Conservation (phyloP, 2,797 vertebrate species). For the Myripristis jacobus region DNA sequence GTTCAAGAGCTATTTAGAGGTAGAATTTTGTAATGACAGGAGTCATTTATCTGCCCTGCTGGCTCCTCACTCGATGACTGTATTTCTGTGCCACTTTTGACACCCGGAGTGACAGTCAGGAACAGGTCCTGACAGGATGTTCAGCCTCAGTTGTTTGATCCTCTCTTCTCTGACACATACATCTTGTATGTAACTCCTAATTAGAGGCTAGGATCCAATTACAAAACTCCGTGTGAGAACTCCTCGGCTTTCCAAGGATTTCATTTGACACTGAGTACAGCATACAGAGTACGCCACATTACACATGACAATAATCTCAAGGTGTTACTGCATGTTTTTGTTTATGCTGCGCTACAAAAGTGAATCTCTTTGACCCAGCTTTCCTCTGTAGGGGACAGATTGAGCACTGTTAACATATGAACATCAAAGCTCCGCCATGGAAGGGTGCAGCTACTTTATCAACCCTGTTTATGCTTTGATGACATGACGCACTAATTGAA, state of each 20-base stretch:
- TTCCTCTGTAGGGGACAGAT: slow-evolving; percentile 18
- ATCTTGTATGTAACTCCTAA: slow-evolving; percentile 7
- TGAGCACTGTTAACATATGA: slow-evolving; percentile 21
- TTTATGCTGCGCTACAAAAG: not conserved
- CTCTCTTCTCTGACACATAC: slow-evolving; percentile 15
- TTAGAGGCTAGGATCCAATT: slow-evolving; percentile 3
- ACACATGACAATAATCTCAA: not conserved
- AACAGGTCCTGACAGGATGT: slow-evolving; percentile 35
- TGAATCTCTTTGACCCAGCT: not conserved
- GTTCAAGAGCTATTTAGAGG: slow-evolving; percentile 25
- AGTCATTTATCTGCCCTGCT: slow-evolving; percentile 35
- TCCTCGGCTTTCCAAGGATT: not conserved
- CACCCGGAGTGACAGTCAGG: slow-evolving; percentile 21
- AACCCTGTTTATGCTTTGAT: slow-evolving; percentile 31
- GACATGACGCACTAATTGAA: slow-evolving; percentile 40
- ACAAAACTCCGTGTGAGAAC: not conserved
- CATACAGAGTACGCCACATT: not conserved
- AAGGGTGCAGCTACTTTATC: slow-evolving; percentile 12
- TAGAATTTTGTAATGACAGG: slow-evolving; percentile 26
- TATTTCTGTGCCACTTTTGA: slow-evolving; percentile 27
- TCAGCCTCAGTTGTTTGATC: slow-evolving; percentile 20
- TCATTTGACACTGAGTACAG: not conserved
- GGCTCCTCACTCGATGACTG: slow-evolving; percentile 14
- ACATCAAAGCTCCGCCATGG: slow-evolving; percentile 12
- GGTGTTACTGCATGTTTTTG: not conserved